Base-by-base conservation (phyloP, 2,888 invertebrate genomes). In the Eristalis intricaria region DNA sequence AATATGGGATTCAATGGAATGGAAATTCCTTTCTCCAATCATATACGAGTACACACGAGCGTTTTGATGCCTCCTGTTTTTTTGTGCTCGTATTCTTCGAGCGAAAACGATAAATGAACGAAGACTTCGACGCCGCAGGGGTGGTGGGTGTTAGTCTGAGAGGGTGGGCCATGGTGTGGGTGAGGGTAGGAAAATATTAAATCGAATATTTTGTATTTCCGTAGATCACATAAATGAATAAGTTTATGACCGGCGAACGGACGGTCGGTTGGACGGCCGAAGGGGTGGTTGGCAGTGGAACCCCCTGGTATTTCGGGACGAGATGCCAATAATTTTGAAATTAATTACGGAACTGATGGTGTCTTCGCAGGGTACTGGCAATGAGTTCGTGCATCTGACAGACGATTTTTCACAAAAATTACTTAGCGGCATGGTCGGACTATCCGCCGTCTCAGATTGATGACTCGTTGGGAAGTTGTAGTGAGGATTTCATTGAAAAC, bases 1-100 rank as follows among this genome's bases (percentile, higher is more conserved):
- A 91, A 91, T 91, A 91, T 90, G 91, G 90, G 90, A 92, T 91
- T 92, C 93, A 93, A 93, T 93, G 93, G 92, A 90, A 91, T 91
- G 92, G 92, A 93, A 93, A 91, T 90, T 90, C 91, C 90, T 90
- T 89, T 84, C 88, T 89, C 89, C 90, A 90, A 89, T 89, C 87
- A 88, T 90, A 89, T 50, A 50, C 50, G 50, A 19, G 19, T 89
- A 90, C 84, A 89, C 84, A 84, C 89, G 89, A 89, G 87, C 89
- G 88, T 89, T 76, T 89, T 87, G 83, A 40, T 83, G 86, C 69
- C 64, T 79, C 73, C n/a, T n/a, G n/a, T 79, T 29, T 60, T 68
- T 80, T 71, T 56, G n/a, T 66, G 50, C 8, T 50, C 50, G 50
- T 50, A 50, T n/a, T 84, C 78, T 84, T 75, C 65, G 69, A 76